Conservation (phyloP, 2,113 vertebrate species). For the Lepus timidus region DNA sequence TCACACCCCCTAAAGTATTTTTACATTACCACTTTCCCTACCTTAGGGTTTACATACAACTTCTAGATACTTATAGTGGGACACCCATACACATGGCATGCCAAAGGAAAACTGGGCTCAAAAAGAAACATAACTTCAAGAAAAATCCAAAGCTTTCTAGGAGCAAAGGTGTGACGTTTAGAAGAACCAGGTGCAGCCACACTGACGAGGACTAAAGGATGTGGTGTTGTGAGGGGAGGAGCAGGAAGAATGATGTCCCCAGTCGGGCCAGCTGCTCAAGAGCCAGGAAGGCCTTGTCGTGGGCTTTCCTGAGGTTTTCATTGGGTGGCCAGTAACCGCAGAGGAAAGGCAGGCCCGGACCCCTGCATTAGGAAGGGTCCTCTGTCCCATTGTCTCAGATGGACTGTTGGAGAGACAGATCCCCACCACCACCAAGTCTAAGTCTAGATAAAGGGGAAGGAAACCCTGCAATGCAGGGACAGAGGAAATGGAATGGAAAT, state of each 20-base stretch:
- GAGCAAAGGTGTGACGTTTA: background rate
- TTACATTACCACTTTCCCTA: background rate
- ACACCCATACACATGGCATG: slow-evolving; percentile 13
- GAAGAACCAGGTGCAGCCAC: background rate
- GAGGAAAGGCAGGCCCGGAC: background rate
- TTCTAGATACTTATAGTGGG: slow-evolving; percentile 19
- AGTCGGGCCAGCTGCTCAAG: background rate
- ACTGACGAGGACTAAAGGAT: background rate
- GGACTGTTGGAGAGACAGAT: background rate
- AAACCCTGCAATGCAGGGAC: slow-evolving; percentile 42
- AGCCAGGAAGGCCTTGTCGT: background rate
- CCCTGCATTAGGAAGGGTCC: background rate
- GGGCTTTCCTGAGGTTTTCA: background rate
- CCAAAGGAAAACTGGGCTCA: slow-evolving; percentile 7
- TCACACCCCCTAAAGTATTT: slow-evolving; percentile 18
- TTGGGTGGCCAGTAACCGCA: background rate
- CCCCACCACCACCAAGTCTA: background rate
- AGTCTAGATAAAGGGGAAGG: slow-evolving; percentile 56
- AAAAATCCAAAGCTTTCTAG: background rate
- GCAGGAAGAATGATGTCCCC: background rate
- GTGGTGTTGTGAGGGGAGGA: background rate
- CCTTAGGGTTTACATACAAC: slow-evolving; percentile 19
- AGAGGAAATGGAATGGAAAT: slow-evolving; percentile 44
- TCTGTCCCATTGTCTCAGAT: background rate
- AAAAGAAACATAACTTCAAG: slow-evolving; percentile 28